Evolutionary conservation across 1,140 invertebrate species (phyloP).

Genomic region (Tetramorium alpestre): DNA sequence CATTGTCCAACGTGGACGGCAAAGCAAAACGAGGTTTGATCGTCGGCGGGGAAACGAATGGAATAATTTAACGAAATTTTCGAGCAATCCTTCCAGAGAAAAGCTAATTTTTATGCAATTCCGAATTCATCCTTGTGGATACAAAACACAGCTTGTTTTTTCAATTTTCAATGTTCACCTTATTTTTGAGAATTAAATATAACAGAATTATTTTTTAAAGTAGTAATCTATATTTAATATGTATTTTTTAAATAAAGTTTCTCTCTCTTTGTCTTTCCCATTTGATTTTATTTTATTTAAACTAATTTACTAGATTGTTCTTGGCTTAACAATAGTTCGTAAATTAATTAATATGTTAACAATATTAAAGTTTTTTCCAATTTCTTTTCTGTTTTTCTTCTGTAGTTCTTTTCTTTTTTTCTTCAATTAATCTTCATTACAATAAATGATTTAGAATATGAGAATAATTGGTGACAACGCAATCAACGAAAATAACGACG

Average conservation of each 20-base stretch:
- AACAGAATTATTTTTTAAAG: background rate
- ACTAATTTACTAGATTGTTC: background rate
- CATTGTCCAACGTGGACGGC: conserved; percentile 56
- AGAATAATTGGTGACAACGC: conserved; percentile 34
- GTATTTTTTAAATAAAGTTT: background rate
- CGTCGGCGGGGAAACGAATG: conserved; percentile 4
- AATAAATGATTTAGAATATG: conserved; percentile 19
- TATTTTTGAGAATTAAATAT: background rate
- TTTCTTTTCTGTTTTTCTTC: background rate
- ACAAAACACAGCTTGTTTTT: background rate
- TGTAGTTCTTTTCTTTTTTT: background rate
- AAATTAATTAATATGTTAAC: background rate
- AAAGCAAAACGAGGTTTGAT: conserved; percentile 41
- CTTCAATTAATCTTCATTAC: conserved; percentile 39
- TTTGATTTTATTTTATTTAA: background rate
- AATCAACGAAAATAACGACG: conserved; percentile 42
- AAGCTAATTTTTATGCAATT: conserved; percentile 51
- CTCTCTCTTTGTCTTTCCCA: background rate
- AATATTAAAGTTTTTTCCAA: background rate
- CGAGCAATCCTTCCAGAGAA: conserved; percentile 34
- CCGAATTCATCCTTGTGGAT: conserved; percentile 31
- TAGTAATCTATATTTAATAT: background rate
- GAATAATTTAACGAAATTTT: conserved; percentile 48
- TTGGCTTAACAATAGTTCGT: background rate
- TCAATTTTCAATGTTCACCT: background rate